phyloP scores from a whole-genome alignment of 2,113 vertebrate genomes.

The Geococcyx californianus region DNA sequence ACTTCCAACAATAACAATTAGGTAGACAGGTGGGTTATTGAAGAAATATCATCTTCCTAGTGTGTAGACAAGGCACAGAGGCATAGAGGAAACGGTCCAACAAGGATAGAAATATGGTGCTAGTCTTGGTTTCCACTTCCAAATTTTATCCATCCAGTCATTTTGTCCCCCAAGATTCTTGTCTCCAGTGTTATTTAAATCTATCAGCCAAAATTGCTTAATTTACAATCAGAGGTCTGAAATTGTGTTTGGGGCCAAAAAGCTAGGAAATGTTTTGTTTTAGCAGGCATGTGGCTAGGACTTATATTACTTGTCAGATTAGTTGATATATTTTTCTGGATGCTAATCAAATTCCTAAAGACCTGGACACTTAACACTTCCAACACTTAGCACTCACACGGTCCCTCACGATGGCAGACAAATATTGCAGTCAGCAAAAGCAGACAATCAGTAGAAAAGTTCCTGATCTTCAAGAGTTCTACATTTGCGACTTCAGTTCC shows the following conservation, averaged over 20 bases:
- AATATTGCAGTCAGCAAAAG: neutral
- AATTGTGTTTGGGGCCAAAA: neutral
- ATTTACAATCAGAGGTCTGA: neutral
- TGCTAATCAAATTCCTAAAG: neutral
- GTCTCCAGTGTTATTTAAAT: neutral
- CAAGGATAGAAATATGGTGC: neutral
- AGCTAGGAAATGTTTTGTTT: neutral
- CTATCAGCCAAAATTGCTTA: neutral
- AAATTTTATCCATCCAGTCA: neutral
- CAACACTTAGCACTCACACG: accelerated
- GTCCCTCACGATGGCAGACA: neutral
- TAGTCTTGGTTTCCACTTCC: neutral
- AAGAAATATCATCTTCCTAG: neutral
- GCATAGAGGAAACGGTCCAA: neutral
- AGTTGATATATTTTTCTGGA: neutral
- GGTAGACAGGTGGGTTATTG: neutral
- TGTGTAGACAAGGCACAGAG: neutral
- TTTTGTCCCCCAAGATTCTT: neutral
- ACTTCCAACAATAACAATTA: neutral
- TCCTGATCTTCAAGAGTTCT: neutral
- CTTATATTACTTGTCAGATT: neutral
- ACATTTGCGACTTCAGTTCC: neutral
- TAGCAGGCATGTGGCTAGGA: neutral
- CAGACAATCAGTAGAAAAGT: neutral
- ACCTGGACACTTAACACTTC: neutral